These are phyloP conservation scores for Aplochiton taeniatus DNA, from an alignment of 2,797 vertebrate genomes.

Conservation along the genomic window DNA sequence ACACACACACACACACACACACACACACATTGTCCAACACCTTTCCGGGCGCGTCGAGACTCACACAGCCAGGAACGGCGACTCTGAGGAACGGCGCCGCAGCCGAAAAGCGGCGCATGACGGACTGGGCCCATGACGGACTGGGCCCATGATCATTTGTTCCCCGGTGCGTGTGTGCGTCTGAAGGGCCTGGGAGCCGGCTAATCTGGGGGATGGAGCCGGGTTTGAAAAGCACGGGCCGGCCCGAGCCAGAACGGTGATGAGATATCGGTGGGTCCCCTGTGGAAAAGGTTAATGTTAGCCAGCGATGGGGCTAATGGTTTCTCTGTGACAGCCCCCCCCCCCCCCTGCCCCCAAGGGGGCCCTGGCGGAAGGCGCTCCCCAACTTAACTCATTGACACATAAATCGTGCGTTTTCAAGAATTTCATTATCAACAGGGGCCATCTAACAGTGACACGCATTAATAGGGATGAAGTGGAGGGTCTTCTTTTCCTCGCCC, in stretches of 20 bases:
- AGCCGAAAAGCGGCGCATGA: conserved; percentile 68
- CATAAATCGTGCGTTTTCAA: conserved; percentile 76
- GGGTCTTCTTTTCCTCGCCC: conserved; percentile 68
- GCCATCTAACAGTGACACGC: conserved; percentile 63
- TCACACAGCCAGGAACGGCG: conserved; percentile 46
- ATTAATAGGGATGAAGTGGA: conserved; percentile 69
- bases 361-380: conserved; percentile 48
- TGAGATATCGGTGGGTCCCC: conserved; percentile 75
- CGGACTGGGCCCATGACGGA: conserved; percentile 74
- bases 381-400: conserved; percentile 67
- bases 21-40: conserved; percentile 30
- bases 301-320: conserved; percentile 70
- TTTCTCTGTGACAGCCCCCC: conserved; percentile 72
- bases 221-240: conserved; percentile 57
- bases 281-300: conserved; percentile 76
- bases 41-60: conserved; percentile 32
- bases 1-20: no score
- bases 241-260: conserved; percentile 52
- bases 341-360: conserved; percentile 71
- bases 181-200: conserved; percentile 65
- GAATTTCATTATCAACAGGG: conserved; percentile 74
- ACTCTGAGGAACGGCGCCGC: conserved; percentile 68
- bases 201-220: conserved; percentile 57
- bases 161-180: conserved; percentile 63
- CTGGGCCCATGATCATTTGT: conserved; percentile 72